phyloP scores from a whole-genome alignment of 1,140 invertebrate genomes.

The Panagrolaimus sp. region DNA sequence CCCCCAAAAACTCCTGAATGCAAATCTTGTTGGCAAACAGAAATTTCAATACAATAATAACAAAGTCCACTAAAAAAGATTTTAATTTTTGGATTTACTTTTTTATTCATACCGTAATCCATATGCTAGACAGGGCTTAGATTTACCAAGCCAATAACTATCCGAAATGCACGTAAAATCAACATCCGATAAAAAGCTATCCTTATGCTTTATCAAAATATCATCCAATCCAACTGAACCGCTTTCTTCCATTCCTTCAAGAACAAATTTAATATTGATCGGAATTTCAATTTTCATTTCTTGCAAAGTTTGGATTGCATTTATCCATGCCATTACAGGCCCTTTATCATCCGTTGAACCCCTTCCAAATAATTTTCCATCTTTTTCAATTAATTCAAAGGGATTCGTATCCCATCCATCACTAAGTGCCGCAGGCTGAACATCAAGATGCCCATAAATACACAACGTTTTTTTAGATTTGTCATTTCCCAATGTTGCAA shows the following conservation, averaged over 20 bases:
- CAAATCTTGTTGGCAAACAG: constrained; percentile 82
- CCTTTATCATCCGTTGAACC: constrained; percentile 89
- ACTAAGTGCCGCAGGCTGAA: constrained; percentile 78
- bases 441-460: constrained; percentile 95
- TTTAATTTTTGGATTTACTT: constrained; percentile 43
- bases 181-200: constrained; percentile 70
- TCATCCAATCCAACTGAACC: constrained; percentile 90
- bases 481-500: constrained; percentile 79
- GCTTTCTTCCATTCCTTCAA: constrained; percentile 97
- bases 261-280: constrained; percentile 89
- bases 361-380: constrained; percentile 84
- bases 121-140: constrained; percentile 93
- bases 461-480: constrained; percentile 75
- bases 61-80: constrained; percentile 70
- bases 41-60: constrained; percentile 83
- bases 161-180: constrained; percentile 97
- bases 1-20: constrained; percentile 93
- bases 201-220: constrained; percentile 71
- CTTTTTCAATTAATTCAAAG: constrained; percentile 77
- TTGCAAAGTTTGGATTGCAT: constrained; percentile 83
- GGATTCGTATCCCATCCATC: constrained; percentile 95
- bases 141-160: constrained; percentile 95
- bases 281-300: constrained; percentile 70
- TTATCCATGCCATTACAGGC: constrained; percentile 78
- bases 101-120: constrained; percentile 69